Base-by-base conservation (phyloP, 1,140 invertebrate species). In the Drosophila subobscura region DNA sequence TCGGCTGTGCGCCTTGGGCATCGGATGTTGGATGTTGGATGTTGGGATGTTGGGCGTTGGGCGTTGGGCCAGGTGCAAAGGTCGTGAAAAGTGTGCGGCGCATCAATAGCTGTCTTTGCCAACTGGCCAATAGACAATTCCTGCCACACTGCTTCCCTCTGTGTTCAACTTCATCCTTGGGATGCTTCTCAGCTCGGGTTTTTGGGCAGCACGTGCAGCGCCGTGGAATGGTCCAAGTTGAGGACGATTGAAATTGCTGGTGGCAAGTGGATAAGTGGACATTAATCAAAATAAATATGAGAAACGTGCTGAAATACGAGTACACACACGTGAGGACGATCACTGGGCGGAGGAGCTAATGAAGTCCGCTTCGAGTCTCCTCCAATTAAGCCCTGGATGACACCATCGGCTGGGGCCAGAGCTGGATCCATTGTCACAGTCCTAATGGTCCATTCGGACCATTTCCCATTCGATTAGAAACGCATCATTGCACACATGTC, bases 241-340 rank as follows among this genome's bases (percentile, higher is more conserved):
- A 63, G 66, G 77, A 77, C 83, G 83, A 85, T 85, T 85, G 81
- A 86, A 85, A 85, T 85, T 81, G 81, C 74, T 85, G 83, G 73
- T 78, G 77, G 83, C 81, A 85, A 88, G 81, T 85, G 81, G 81
- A 86, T 85, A 85, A 85, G 81, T 85, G 81, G 83, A 88, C 81
- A 85, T 85, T 85, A 85, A 85, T 85, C 81, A 85, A 85, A 85
- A 85, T 88, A 85, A 85, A 85, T 85, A 85, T 85, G 81, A 85
- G 81, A 81, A 85, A 85, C 81, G 81, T 85, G 81, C 85, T 73
- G 70, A 81, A 85, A 86, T 88, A 86, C 81, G 68, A 79, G 65
- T 40, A 41, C 67, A 37, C 41, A 65, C 55, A 71, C 68, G 52
- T 64, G 67, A 63, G 45, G 23, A 55, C 41, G 42, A n/a, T 55